Evolutionary conservation across 1,140 invertebrate genomes (phyloP), one percentile per base, ranked within the genome.

Genomic region (Halyomorpha halys): DNA sequence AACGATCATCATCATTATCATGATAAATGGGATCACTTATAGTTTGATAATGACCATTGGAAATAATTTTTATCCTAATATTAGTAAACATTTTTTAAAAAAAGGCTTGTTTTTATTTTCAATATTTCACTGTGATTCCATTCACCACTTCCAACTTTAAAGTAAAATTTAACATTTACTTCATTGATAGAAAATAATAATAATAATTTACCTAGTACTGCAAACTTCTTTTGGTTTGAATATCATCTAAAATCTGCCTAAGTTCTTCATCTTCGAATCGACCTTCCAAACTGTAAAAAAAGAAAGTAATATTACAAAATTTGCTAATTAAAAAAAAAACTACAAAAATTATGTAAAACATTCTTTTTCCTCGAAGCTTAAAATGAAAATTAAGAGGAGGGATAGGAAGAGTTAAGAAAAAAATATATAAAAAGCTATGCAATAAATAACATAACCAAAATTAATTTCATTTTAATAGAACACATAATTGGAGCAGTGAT

Each of bases 211-310:
- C 53, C 23, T 23, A 97, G 78, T 95, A 97, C 73, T 98, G 95
- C 71, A 98, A 89, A 75, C 94, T 97, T 74, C 92, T 82, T 77
- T 98, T 97, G 0, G 94, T 97, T 78, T 97, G 92, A 76, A 98
- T 98, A 72, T 98, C 95, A 72, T 98, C 96, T 34, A 98, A 76
- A 70, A 98, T 87, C 71, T 91, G 87, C 70, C 92, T 82, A 5
- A 98, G 77, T 77, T 98, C 94, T 73, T 98, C 94, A 74, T 98
- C 95, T 76, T 97, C 93, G 76, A 97, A 91, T 68, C 94, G 81
- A 21, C 93, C 94, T 77, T 97, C 94, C 51, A 98, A 77, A 74
- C 83, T 85, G 71, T 13, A 75, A 76, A 69, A 64, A 64, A 65
- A 66, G 14, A 21, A 23, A 21, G 27, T 23, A 27, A 27, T 15